These are phyloP conservation scores for Zaprionus taronus DNA, from an alignment of 1,140 invertebrate species.

Conservation along the genomic window DNA sequence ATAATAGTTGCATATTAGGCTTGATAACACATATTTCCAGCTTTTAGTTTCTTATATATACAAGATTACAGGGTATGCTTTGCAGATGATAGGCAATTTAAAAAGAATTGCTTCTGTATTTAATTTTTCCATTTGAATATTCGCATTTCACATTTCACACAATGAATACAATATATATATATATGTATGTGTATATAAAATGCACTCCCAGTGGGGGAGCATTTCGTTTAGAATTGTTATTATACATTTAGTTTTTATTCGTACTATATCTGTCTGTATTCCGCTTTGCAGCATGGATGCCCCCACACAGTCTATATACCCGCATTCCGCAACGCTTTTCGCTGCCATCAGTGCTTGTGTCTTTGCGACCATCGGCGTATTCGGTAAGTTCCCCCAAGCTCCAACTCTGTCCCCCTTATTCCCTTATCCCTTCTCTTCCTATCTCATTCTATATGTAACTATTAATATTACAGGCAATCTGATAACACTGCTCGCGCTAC, in stretches of 20 bases:
- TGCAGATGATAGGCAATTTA: neutral
- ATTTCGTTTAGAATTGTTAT: conserved; percentile 19
- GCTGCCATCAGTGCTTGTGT: conserved; percentile 91
- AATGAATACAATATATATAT: conserved; percentile 1
- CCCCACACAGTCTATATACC: conserved; percentile 85
- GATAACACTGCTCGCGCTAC: conserved; percentile 91
- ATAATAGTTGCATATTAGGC: no score
- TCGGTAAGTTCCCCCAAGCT: conserved; percentile 86
- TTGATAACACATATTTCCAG: no score
- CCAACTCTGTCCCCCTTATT: neutral
- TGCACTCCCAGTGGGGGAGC: conserved; percentile 2
- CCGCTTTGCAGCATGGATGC: conserved; percentile 47
- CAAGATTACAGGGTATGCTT: neutral
- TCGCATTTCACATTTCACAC: conserved; percentile 6
- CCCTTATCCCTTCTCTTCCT: neutral
- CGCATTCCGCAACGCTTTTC: conserved; percentile 89
- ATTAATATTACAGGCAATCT: conserved; percentile 88
- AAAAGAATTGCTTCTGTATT: neutral
- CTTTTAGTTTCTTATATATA: neutral
- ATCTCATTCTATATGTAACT: neutral
- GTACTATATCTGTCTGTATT: neutral
- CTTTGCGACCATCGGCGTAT: conserved; percentile 91
- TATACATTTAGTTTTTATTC: neutral
- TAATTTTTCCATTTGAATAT: neutral
- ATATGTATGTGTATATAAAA: neutral